Base-by-base conservation (phyloP, 2,797 vertebrate species). In the Linurgus olivaceus region DNA sequence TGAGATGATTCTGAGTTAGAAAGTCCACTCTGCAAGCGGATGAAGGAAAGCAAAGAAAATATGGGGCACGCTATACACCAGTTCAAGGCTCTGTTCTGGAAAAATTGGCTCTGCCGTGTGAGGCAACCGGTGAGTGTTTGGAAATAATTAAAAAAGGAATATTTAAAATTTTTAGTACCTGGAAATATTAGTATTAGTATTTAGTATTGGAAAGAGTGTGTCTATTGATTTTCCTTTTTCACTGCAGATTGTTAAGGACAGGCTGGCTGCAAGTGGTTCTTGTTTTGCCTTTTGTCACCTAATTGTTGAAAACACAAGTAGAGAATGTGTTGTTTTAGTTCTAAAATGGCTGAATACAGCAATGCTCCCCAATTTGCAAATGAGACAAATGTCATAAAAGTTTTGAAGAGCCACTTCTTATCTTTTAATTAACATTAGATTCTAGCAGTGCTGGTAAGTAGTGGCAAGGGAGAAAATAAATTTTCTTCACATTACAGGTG, bases 21-120 rank as follows among this genome's bases (percentile, higher is more conserved):
- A 88, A 65, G 17, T 57, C 59, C 28, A 54, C 33, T 88, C 90
- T 84, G 71, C 82, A 59, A 82, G 84, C 21, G 11, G 33, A 28
- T 24, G 71, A 82, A 75, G 58, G 47, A 80, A 45, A 79, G 90
- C 28, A 58, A 52, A 38, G 52, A 51, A 70, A 2, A 47, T 24
- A 98, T 98, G 98, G 94, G 96, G 85, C 84, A 12, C 0, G 24
- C 55, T 6, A 11, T 95, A 33, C 70, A 71, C 55, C 98, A 98
- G 5, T 97, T 98, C 61, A 88, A 88, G 77, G 96, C 96, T 93
- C 93, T 98, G 1, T 73, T 98, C 72, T 98, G 98, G 98, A 98
- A 98, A 96, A 98, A 98, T 37, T 98, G 97, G 97, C 96, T 98
- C 23, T 98, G 96, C 71, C 96, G 97, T 57, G 42, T 97, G 51